phyloP scores from a whole-genome alignment of 2,888 invertebrate species.

The Neuroscelio doddi region DNA sequence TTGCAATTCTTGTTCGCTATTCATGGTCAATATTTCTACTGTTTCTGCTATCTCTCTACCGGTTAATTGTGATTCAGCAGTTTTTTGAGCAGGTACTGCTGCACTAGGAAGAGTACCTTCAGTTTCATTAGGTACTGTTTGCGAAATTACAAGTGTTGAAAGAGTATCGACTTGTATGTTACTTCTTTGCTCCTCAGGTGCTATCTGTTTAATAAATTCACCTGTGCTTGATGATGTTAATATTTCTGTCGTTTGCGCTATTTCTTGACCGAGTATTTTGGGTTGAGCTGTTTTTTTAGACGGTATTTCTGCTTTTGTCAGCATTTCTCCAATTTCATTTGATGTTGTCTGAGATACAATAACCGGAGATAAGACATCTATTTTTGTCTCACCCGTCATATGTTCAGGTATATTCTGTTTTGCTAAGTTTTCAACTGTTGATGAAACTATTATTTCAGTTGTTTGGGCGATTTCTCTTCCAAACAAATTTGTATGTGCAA shows the following conservation, averaged over 20 bases:
- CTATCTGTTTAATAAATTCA: constrained; percentile 57
- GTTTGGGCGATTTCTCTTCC: constrained; percentile 67
- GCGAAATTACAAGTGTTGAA: constrained; percentile 50
- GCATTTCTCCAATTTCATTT: constrained; percentile 24
- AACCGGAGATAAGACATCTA: constrained; percentile 52
- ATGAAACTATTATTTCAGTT: constrained; percentile 55
- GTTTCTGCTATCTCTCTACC: constrained; percentile 63
- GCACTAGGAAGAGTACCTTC: constrained; percentile 46
- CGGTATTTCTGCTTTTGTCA: constrained; percentile 32
- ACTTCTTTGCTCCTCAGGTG: constrained; percentile 53
- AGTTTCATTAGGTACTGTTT: constrained; percentile 51
- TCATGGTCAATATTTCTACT: constrained; percentile 52
- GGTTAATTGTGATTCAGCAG: constrained; percentile 65
- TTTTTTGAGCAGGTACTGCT: constrained; percentile 33
- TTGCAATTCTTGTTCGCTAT: constrained; percentile 46
- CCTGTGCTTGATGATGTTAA: constrained; percentile 46
- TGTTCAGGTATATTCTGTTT: constrained; percentile 52
- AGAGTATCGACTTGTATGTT: constrained; percentile 49
- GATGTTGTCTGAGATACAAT: constrained; percentile 52
- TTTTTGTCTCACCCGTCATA: constrained; percentile 49
- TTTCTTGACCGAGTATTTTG: constrained; percentile 57
- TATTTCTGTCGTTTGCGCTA: constrained; percentile 66
- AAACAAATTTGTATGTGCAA: constrained; percentile 48
- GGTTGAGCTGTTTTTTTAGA: constrained; percentile 48
- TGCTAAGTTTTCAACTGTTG: constrained; percentile 54